Evolutionary conservation across 2,797 vertebrate genomes (phyloP).

Genomic region (Melanotaenia pygmaea): DNA sequence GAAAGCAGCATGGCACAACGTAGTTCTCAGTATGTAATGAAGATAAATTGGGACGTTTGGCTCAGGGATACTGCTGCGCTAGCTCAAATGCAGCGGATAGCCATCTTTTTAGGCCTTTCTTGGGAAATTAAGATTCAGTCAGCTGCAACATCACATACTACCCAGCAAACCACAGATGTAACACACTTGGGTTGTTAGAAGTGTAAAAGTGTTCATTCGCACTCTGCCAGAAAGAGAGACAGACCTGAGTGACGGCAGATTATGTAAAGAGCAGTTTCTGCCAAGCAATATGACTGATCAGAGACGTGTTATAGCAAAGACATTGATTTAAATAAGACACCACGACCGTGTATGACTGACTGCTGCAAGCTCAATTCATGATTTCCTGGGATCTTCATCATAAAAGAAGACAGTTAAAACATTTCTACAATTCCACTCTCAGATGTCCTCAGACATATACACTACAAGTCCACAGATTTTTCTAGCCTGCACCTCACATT

Average conservation of each 20-base stretch:
- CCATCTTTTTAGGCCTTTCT: slow-evolving; percentile 68
- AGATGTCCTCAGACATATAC: slow-evolving; percentile 1
- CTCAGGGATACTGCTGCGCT: slow-evolving; percentile 67
- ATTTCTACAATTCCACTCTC: background rate
- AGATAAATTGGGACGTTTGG: slow-evolving; percentile 80
- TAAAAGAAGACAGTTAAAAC: slow-evolving; percentile 5
- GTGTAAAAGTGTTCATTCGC: slow-evolving; percentile 54
- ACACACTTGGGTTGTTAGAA: slow-evolving; percentile 51
- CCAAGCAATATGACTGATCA: slow-evolving; percentile 42
- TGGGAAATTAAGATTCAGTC: slow-evolving; percentile 72
- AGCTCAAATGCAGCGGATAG: slow-evolving; percentile 63
- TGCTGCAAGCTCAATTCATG: slow-evolving; percentile 7
- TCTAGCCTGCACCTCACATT: background rate
- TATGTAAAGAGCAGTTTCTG: slow-evolving; percentile 55
- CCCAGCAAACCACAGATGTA: slow-evolving; percentile 70
- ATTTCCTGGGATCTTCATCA: slow-evolving; percentile 27
- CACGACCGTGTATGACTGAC: background rate
- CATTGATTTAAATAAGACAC: slow-evolving; percentile 28
- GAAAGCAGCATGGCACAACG: slow-evolving; percentile 62
- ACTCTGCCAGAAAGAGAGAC: slow-evolving; percentile 38
- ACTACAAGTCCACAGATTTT: slow-evolving; percentile 1
- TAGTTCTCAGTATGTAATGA: slow-evolving; percentile 73
- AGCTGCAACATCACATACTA: slow-evolving; percentile 65
- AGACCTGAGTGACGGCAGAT: slow-evolving; percentile 48
- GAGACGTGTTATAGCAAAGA: slow-evolving; percentile 30